Evolutionary conservation across 2,113 vertebrate species (phyloP).

Genomic region (Elanoides forficatus): DNA sequence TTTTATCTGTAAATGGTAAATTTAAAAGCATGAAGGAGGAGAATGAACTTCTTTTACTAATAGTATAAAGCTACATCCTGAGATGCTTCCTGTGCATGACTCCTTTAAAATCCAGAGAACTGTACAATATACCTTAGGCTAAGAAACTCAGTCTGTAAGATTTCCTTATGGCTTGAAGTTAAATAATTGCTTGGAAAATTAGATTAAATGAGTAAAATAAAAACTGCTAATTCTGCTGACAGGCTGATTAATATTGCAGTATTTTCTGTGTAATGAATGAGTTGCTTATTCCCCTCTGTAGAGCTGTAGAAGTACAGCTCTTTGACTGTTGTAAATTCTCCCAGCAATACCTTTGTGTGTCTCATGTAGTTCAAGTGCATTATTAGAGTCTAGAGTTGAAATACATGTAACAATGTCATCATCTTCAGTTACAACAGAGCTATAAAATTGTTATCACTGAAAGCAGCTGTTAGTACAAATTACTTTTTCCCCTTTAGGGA

Average conservation of each 20-base stretch:
- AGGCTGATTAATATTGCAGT: not conserved
- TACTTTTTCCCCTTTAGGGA: constrained; percentile 60
- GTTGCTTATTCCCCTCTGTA: not conserved
- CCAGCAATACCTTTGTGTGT: not conserved
- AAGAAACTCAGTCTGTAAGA: not conserved
- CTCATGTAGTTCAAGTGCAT: not conserved
- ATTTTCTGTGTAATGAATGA: not conserved
- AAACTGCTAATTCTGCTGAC: not conserved
- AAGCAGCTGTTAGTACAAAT: not conserved
- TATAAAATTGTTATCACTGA: not conserved
- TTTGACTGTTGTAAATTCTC: not conserved
- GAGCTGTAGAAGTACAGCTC: constrained; percentile 40
- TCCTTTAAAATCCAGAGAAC: not conserved
- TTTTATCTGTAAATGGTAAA: not conserved
- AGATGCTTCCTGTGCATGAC: not conserved
- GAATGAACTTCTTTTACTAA: not conserved
- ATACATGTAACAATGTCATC: not conserved
- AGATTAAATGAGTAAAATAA: not conserved
- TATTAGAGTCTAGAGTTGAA: not conserved
- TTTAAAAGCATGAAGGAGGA: not conserved
- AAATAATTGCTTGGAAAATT: not conserved
- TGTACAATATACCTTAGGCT: not conserved
- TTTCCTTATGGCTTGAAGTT: not conserved
- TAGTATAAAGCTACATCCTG: not conserved
- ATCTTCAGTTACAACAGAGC: not conserved